Conservation (phyloP, 1,140 invertebrate species). For the Drosophila micromelanica region DNA sequence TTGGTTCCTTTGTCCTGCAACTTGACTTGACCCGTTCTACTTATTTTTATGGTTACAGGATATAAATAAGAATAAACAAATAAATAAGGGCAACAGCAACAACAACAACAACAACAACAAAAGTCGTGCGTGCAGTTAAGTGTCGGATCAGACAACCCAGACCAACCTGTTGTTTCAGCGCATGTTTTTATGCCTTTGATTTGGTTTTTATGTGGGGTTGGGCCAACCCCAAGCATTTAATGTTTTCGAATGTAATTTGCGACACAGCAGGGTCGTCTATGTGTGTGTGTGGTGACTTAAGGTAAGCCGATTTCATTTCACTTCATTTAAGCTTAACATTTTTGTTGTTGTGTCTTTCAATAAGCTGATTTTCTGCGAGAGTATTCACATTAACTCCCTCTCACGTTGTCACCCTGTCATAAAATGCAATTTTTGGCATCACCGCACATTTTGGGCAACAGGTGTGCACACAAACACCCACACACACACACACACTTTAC, state of each 20-base stretch:
- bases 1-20: no score
- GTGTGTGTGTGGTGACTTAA: conserved; percentile 38
- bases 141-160: conserved; percentile 1
- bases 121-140: conserved; percentile 16
- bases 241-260: conserved; percentile 53
- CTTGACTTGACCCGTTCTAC: not conserved
- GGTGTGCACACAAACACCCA: conserved; percentile 17
- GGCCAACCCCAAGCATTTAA: conserved; percentile 35
- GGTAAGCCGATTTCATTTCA: conserved; percentile 63
- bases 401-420: conserved; percentile 22
- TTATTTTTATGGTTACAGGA: not conserved
- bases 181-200: conserved; percentile 45
- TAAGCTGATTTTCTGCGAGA: conserved; percentile 35
- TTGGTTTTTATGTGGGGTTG: conserved; percentile 34
- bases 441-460: conserved; percentile 34
- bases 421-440: conserved; percentile 40
- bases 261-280: conserved; percentile 1
- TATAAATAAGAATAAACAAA: conserved; percentile 9
- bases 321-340: conserved; percentile 54
- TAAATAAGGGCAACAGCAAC: conserved; percentile 3
- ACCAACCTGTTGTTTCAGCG: conserved; percentile 58
- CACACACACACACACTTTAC: not conserved
- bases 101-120: not conserved
- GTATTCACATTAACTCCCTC: conserved; percentile 12
- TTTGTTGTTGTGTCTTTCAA: conserved; percentile 20